Percentiles rank a stretch among this genome's conserved stretches.
These are phyloP conservation scores for Isurus oxyrinchus DNA, from an alignment of 2,113 vertebrate genomes.

Conservation along the genomic window DNA sequence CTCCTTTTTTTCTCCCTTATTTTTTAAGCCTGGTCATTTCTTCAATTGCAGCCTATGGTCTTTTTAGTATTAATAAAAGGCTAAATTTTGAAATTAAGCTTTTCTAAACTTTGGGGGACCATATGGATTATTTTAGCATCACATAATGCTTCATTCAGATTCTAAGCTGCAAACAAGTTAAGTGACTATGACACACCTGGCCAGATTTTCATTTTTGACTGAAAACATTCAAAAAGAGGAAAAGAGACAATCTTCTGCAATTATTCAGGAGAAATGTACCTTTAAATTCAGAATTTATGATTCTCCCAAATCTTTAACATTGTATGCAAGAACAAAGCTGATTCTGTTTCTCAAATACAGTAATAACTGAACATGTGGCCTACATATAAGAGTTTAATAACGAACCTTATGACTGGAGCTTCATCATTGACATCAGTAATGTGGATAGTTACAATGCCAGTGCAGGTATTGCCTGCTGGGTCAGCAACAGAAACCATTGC, in stretches of 20 bases:
- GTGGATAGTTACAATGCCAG: slow-evolving; percentile 1
- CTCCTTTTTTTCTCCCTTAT: too few relatives aligned
- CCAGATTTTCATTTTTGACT: too few relatives aligned
- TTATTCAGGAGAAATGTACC: background rate
- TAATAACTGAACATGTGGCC: background rate
- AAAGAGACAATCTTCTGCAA: background rate
- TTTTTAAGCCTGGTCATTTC: too few relatives aligned
- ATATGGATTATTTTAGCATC: too few relatives aligned
- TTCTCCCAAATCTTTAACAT: background rate
- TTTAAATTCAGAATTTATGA: background rate
- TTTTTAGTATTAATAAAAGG: too few relatives aligned
- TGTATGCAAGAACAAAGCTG: background rate
- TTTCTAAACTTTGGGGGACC: too few relatives aligned
- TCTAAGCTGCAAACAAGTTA: too few relatives aligned
- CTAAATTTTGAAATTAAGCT: too few relatives aligned
- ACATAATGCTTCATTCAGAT: too few relatives aligned
- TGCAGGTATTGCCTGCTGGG: background rate
- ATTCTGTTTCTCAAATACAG: background rate
- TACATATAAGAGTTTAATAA: background rate
- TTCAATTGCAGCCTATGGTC: too few relatives aligned
- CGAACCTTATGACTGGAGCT: background rate
- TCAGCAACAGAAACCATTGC: background rate
- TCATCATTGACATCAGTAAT: slow-evolving; percentile 24
- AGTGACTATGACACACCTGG: too few relatives aligned
- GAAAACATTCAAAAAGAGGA: too few relatives aligned